Evolutionary conservation across 2,113 vertebrate species (phyloP).

Genomic region (Gopherus evgoodei): DNA sequence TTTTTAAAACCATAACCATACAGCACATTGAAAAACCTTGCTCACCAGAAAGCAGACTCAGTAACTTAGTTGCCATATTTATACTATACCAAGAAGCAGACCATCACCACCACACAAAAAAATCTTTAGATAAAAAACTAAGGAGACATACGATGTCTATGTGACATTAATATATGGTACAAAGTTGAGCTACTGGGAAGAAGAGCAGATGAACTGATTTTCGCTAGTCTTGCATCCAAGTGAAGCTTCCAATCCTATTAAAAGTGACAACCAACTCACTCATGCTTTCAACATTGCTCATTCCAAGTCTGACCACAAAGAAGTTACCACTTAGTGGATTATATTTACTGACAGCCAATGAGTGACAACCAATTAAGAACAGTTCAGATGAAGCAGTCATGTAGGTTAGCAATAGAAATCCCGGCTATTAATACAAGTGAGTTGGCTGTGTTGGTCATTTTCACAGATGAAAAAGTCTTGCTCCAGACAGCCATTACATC

Average conservation of each 20-base stretch:
- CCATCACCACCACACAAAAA: background rate
- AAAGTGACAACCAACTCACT: background rate
- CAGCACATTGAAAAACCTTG: background rate
- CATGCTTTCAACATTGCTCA: background rate
- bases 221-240: slow-evolving; percentile 46
- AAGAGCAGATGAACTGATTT: background rate
- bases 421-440: background rate
- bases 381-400: background rate
- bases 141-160: background rate
- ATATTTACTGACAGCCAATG: background rate
- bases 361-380: background rate
- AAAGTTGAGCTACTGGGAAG: background rate
- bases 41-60: background rate
- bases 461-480: background rate
- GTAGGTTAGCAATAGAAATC: background rate
- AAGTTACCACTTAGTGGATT: background rate
- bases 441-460: background rate
- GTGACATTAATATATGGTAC: background rate
- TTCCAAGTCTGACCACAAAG: background rate
- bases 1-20: background rate
- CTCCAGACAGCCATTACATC: fast-evolving
- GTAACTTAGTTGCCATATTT: background rate
- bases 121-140: background rate
- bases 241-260: background rate
- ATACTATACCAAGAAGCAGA: fast-evolving